A percentile compares a stretch with the other conserved stretches of the same genome.
These are phyloP conservation scores for Melitaea athalia DNA, from an alignment of 2,888 invertebrate species.

Conservation along the genomic window DNA sequence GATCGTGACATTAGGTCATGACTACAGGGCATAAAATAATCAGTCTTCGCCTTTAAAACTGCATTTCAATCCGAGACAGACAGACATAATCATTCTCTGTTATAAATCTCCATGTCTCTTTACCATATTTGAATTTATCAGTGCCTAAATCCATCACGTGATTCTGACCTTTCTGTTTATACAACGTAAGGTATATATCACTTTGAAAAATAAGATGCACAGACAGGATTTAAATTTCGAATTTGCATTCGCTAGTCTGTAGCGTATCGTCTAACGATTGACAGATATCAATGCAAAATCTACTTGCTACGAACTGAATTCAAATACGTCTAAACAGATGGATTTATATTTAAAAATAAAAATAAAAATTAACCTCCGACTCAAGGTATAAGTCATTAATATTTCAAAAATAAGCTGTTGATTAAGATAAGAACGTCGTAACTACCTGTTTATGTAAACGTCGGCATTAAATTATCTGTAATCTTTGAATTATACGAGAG, in stretches of 20 bases:
- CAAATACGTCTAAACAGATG: slow-evolving; percentile 20
- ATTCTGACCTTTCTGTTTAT: background rate
- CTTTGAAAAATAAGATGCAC: slow-evolving; percentile 9
- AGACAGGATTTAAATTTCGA: slow-evolving; percentile 31
- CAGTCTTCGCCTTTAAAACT: slow-evolving; percentile 36
- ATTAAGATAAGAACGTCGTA: background rate
- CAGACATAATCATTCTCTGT: slow-evolving; percentile 55
- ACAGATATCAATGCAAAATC: slow-evolving; percentile 57
- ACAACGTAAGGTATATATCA: background rate
- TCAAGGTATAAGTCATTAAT: background rate
- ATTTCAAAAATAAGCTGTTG: background rate
- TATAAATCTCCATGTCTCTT: slow-evolving; percentile 57
- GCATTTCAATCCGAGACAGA: slow-evolving; percentile 43
- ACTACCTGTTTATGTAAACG: background rate
- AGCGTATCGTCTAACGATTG: slow-evolving; percentile 47
- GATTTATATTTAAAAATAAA: slow-evolving; percentile 4
- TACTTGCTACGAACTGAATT: slow-evolving; percentile 20
- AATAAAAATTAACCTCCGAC: background rate
- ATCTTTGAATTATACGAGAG: slow-evolving; percentile 1
- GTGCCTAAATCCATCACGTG: slow-evolving; percentile 12
- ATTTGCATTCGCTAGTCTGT: slow-evolving; percentile 47
- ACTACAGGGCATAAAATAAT: slow-evolving; percentile 35
- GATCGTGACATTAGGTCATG: slow-evolving; percentile 24
- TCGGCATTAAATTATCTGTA: background rate
- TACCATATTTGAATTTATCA: slow-evolving; percentile 47